phyloP scores from a whole-genome alignment of 2,797 vertebrate species.

The Pantherophis vulpinus region DNA sequence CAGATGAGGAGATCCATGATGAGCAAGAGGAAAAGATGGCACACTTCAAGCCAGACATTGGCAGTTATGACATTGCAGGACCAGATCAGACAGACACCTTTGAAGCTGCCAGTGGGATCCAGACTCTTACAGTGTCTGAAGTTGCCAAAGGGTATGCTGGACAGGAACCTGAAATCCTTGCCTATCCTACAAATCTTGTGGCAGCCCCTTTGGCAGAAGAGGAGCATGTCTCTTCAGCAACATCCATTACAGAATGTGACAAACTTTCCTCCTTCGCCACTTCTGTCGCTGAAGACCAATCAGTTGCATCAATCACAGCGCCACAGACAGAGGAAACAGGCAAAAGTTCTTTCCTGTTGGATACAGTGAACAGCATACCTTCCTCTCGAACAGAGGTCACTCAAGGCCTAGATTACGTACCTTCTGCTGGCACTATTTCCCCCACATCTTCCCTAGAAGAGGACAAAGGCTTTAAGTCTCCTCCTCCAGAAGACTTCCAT shows the following conservation, averaged over 20 bases:
- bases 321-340: conserved; percentile 92
- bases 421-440: conserved; percentile 96
- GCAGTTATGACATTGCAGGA: conserved; percentile 83
- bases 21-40: conserved; percentile 89
- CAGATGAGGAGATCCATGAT: conserved; percentile 96
- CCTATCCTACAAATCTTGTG: conserved; percentile 86
- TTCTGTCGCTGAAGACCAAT: conserved; percentile 95
- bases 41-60: conserved; percentile 84
- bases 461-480: conserved; percentile 97
- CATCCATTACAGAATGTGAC: conserved; percentile 97
- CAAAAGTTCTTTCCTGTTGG: conserved; percentile 86
- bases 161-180: conserved; percentile 81
- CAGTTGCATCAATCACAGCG: conserved; percentile 90
- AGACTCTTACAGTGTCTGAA: conserved; percentile 65
- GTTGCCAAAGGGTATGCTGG: conserved; percentile 77
- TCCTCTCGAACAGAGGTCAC: conserved; percentile 86
- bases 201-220: conserved; percentile 95
- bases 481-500: conserved; percentile 90
- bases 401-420: conserved; percentile 91
- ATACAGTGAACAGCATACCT: conserved; percentile 87
- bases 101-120: conserved; percentile 83
- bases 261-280: conserved; percentile 97
- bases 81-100: conserved; percentile 84
- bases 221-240: conserved; percentile 96
- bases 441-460: conserved; percentile 98